Percentiles rank a stretch among this genome's conserved stretches.
phyloP scores from a whole-genome alignment of 2,113 vertebrate genomes.

The Eulemur rufifrons region DNA sequence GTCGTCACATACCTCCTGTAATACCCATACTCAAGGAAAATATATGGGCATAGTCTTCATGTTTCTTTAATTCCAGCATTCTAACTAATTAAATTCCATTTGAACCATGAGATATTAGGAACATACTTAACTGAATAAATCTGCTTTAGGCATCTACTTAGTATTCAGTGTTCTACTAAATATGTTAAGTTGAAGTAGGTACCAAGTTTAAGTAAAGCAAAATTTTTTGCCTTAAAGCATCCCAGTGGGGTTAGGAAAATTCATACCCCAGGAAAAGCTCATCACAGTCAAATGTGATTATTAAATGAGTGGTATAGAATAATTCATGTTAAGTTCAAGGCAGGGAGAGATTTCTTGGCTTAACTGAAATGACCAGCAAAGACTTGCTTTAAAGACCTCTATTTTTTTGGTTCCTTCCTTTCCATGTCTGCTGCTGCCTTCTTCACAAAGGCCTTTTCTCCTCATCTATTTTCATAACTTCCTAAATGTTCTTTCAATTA shows the following conservation, averaged over 20 bases:
- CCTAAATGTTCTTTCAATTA: background rate
- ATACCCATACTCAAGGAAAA: background rate
- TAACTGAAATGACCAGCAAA: background rate
- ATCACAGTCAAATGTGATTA: background rate
- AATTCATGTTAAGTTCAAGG: background rate
- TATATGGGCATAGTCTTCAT: background rate
- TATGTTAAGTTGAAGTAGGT: background rate
- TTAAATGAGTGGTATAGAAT: background rate
- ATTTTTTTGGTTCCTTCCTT: background rate
- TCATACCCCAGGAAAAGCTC: background rate
- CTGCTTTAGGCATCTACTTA: background rate
- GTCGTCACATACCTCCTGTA: slow-evolving; percentile 26
- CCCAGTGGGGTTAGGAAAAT: background rate
- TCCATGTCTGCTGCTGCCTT: background rate
- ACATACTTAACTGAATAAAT: background rate
- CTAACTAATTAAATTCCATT: background rate
- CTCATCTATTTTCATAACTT: background rate
- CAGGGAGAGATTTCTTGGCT: background rate
- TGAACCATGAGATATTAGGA: background rate
- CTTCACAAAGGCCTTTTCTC: background rate
- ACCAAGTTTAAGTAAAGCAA: background rate
- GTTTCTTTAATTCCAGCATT: background rate
- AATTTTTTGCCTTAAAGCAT: background rate
- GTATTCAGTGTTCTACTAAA: background rate
- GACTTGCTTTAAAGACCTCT: background rate